Evolutionary conservation across 2,113 vertebrate genomes (phyloP), one percentile per base, ranked within the genome.

Genomic region (Leucosticte australis): DNA sequence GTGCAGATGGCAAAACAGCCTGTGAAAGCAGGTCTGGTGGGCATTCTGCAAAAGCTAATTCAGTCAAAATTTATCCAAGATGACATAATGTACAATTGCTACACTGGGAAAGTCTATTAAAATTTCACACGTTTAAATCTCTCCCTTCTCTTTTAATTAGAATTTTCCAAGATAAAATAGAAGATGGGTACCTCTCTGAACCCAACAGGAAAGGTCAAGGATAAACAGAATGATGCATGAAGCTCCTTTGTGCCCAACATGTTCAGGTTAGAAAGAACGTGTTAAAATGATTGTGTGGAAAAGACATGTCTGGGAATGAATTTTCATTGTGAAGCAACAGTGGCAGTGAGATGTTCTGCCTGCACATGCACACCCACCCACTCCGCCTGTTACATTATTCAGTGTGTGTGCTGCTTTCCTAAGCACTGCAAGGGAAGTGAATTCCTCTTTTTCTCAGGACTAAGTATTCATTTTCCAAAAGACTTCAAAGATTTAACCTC

Each of bases 1-100:
- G 90, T 95, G 90, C 97, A 97, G 97, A 98, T 97, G 96, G 96
- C 88, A 96, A 97, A 97, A 96, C 96, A 98, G 97, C 89, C 95
- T 94, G 91, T 95, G 92, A 86, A 90, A 97, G 68, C 88, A 84
- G 52, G 91, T 97, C 96, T 95, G 83, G 82, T 97, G 90, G 95
- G 94, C 90, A 96, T 96, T 97, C 95, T 95, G 92, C 74, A 95
- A 96, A 97, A 97, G 71, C 81, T 28, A 22, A 94, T 97, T 95
- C 84, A 94, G 90, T 96, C 67, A 64, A 96, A 96, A 95, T 91
- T 95, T 93, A 94, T 95, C 88, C 94, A 97, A 87, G 63, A 86
- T 89, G 88, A 97, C 90, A 89, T 90, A 91, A 74, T n/a, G 69
- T 80, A 95, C 85, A 90, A 88, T 78, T 74, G 81, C 31, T 91